Percentiles rank a stretch among this genome's conserved stretches.
Evolutionary conservation across 2,888 invertebrate genomes (phyloP).

Genomic region (Agrenia bidenticulata): DNA sequence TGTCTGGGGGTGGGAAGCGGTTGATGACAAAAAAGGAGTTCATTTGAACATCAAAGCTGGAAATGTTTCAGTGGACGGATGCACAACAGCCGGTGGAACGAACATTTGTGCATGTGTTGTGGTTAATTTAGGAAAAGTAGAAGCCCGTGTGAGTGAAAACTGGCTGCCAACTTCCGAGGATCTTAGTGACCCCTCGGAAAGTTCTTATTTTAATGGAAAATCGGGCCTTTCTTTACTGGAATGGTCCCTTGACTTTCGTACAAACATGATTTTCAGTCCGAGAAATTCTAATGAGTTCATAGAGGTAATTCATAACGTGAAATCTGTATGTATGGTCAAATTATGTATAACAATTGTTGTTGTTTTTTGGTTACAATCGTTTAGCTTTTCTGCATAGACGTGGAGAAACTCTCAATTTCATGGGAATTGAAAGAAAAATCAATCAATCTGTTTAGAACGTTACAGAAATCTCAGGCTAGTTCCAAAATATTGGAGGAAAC

Average conservation of each 20-base stretch:
- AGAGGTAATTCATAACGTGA: conserved; percentile 45
- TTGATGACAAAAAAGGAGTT: conserved; percentile 49
- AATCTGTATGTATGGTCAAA: too few species aligned
- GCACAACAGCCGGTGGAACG: conserved; percentile 50
- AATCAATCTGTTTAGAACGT: conserved; percentile 34
- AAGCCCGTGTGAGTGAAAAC: conserved; percentile 49
- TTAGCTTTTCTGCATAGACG: conserved; percentile 51
- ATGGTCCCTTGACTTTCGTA: conserved; percentile 49
- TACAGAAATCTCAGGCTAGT: conserved; percentile 33
- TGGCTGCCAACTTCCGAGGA: conserved; percentile 50
- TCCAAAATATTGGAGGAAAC: neutral
- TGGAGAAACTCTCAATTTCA: conserved; percentile 46
- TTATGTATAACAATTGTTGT: neutral
- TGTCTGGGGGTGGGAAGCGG: conserved; percentile 49
- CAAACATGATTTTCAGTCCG: conserved; percentile 51
- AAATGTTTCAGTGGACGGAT: conserved; percentile 50
- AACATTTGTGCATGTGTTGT: conserved; percentile 52
- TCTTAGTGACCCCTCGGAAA: conserved; percentile 38
- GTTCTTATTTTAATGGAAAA: conserved; percentile 44
- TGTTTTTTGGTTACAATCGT: neutral
- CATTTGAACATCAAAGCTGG: conserved; percentile 45
- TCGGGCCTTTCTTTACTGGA: conserved; percentile 47
- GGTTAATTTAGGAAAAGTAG: conserved; percentile 44
- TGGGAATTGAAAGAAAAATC: conserved; percentile 51
- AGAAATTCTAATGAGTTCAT: conserved; percentile 52